phyloP scores from a whole-genome alignment of 2,113 vertebrate species.

The Ailurus styani region DNA sequence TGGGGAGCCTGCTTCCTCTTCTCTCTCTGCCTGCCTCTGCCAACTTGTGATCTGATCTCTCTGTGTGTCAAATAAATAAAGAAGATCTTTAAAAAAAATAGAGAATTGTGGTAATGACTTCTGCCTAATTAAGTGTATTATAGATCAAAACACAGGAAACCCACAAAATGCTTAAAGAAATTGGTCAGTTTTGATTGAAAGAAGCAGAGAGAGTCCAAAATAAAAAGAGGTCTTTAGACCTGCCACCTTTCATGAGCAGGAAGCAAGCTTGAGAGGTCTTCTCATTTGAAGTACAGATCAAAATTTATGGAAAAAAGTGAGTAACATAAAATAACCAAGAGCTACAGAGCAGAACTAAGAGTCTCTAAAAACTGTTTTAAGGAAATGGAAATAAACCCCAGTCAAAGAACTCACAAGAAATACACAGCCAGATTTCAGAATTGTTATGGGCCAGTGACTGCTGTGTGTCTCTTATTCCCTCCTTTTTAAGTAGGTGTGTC shows the following conservation, averaged over 20 bases:
- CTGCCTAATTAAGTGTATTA: not conserved
- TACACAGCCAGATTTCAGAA: not conserved
- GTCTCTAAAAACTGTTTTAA: not conserved
- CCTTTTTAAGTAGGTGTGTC: not conserved
- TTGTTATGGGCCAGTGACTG: not conserved
- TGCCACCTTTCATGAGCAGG: not conserved
- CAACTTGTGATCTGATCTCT: too few species aligned
- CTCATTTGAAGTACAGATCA: not conserved
- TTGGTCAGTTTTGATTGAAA: not conserved
- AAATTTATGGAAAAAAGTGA: not conserved
- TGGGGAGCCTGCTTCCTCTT: too few species aligned
- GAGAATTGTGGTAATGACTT: too few species aligned
- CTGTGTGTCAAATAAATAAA: too few species aligned
- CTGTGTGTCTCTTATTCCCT: not conserved
- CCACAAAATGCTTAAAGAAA: not conserved
- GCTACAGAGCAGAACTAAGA: not conserved
- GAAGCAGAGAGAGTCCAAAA: not conserved
- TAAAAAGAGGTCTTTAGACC: not conserved
- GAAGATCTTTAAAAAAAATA: too few species aligned
- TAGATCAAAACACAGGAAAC: not conserved
- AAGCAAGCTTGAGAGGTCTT: not conserved
- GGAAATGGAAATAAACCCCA: not conserved
- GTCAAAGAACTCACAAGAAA: not conserved
- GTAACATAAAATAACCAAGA: not conserved
- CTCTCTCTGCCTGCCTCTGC: too few species aligned